Percentiles rank a stretch among this genome's conserved stretches.
These are phyloP conservation scores for Patella ulyssiponensis DNA, from an alignment of 2,888 invertebrate genomes.

Conservation along the genomic window DNA sequence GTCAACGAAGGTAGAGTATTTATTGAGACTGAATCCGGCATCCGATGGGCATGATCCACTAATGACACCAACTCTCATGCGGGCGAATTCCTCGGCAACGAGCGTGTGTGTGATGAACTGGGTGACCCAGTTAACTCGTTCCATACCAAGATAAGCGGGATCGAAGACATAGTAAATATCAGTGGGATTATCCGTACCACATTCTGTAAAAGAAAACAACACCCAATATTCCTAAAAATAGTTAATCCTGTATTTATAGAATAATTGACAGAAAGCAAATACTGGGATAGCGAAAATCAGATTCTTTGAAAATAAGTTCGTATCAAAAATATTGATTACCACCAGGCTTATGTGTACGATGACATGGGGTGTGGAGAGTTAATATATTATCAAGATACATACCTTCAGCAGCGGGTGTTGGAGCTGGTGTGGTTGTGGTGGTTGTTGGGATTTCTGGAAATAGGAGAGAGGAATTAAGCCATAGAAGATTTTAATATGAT, in stretches of 20 bases:
- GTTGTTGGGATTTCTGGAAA: slow-evolving; percentile 3
- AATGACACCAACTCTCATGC: slow-evolving; percentile 20
- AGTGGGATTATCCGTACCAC: slow-evolving; percentile 26
- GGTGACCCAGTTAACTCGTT: slow-evolving; percentile 35
- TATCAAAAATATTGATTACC: too few species aligned
- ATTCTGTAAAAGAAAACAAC: neutral
- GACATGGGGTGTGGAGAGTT: too few species aligned
- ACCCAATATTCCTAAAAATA: too few species aligned
- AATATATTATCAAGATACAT: too few species aligned
- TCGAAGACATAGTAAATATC: slow-evolving; percentile 39
- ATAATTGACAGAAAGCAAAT: too few species aligned
- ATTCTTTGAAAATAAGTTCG: too few species aligned
- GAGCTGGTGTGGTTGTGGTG: neutral
- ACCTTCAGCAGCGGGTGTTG: neutral
- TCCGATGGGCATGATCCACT: slow-evolving; percentile 30
- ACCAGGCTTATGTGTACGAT: too few species aligned
- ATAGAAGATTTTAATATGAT: too few species aligned
- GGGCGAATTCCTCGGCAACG: slow-evolving; percentile 15
- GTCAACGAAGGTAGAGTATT: slow-evolving; percentile 2
- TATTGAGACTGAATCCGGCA: slow-evolving; percentile 28
- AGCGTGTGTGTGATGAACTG: slow-evolving; percentile 33
- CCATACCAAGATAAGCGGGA: slow-evolving; percentile 29
- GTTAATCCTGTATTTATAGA: too few species aligned
- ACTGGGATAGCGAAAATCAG: too few species aligned
- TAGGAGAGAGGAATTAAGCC: too few species aligned